Evolutionary conservation across 2,113 vertebrate genomes (phyloP).

Genomic region (Anolis sagrei): DNA sequence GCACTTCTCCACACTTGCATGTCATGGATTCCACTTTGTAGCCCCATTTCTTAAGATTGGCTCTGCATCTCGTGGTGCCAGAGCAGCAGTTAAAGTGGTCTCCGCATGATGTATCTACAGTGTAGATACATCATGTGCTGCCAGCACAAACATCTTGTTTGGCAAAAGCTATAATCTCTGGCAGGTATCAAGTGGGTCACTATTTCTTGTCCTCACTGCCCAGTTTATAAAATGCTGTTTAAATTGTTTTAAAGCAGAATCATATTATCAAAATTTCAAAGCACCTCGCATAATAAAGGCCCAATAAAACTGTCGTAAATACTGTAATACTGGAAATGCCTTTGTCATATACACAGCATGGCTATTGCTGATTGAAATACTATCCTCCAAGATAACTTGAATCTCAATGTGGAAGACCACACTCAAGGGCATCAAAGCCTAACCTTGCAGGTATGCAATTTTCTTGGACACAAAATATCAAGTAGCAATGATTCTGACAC

Average conservation of each 20-base stretch:
- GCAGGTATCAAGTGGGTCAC: background rate
- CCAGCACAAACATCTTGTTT: background rate
- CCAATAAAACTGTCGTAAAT: background rate
- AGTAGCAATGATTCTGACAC: background rate
- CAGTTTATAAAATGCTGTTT: background rate
- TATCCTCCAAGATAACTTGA: constrained; percentile 32
- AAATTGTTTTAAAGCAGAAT: background rate
- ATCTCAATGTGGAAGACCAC: constrained; percentile 46
- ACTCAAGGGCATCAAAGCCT: constrained; percentile 35
- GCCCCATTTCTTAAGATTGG: too few relatives aligned
- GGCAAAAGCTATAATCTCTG: background rate
- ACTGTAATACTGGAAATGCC: background rate
- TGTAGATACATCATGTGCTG: background rate
- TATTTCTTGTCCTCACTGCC: background rate
- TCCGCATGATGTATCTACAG: too few relatives aligned
- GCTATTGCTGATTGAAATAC: background rate
- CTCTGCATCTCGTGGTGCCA: too few relatives aligned
- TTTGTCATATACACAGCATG: background rate
- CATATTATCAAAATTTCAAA: background rate
- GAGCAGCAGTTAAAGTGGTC: too few relatives aligned
- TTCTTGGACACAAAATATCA: background rate
- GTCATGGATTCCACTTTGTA: too few relatives aligned
- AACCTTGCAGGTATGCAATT: background rate
- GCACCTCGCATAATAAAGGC: background rate
- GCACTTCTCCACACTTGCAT: too few relatives aligned